These are phyloP conservation scores for Dipodomys spectabilis DNA, from an alignment of 2,113 vertebrate species.

Conservation along the genomic window DNA sequence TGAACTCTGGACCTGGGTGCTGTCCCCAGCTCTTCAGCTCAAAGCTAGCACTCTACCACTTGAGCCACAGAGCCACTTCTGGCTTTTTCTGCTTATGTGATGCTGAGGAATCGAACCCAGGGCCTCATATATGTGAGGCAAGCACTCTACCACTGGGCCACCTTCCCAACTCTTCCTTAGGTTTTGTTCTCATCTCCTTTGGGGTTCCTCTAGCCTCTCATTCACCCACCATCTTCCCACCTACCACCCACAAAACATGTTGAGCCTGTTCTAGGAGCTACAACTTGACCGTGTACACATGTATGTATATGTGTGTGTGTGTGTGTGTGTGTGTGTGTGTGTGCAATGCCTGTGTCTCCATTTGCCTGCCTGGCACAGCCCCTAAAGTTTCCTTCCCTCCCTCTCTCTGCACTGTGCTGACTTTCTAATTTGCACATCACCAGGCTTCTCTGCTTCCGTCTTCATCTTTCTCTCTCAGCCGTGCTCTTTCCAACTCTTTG, in stretches of 20 bases:
- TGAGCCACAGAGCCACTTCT: too few relatives aligned
- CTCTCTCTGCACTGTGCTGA: not conserved
- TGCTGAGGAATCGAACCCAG: too few relatives aligned
- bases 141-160: too few relatives aligned
- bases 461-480: not conserved
- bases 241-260: fast-evolving
- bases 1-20: too few relatives aligned
- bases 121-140: too few relatives aligned
- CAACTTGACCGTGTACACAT: not conserved
- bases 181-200: not conserved
- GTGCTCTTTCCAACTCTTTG: not conserved
- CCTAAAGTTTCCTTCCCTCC: not conserved
- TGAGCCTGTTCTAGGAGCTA: not conserved
- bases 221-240: not conserved
- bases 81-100: too few relatives aligned
- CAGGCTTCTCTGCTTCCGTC: not conserved
- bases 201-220: not conserved
- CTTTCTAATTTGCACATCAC: conserved; percentile 7
- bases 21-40: too few relatives aligned
- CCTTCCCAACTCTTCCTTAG: not conserved
- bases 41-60: too few relatives aligned
- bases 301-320: not conserved
- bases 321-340: fast-evolving
- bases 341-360: not conserved
- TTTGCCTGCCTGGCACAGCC: not conserved